A percentile compares a stretch with the other conserved stretches of the same genome.
These are phyloP conservation scores for Stenoptilia bipunctidactyla DNA, from an alignment of 2,888 invertebrate genomes.

Conservation along the genomic window DNA sequence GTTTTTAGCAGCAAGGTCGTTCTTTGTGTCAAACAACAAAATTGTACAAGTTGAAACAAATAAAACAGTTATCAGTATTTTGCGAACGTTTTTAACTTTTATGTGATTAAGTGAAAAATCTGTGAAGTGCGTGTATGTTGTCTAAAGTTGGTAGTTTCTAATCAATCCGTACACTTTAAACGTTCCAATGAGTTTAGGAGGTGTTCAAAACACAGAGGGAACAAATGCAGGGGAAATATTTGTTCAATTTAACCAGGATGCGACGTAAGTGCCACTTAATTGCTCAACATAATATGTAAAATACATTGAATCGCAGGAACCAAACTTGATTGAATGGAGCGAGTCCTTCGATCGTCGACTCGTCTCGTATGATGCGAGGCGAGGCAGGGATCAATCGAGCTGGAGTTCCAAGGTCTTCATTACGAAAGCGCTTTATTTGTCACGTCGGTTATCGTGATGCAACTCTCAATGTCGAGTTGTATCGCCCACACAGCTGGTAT, in stretches of 20 bases:
- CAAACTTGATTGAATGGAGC: too few relatives aligned
- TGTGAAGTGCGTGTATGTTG: conserved; percentile 43
- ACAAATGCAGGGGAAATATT: conserved; percentile 88
- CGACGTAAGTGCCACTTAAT: conserved; percentile 96
- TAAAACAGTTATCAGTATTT: not conserved
- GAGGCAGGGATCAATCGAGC: not conserved
- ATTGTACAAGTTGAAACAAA: not conserved
- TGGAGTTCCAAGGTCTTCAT: not conserved
- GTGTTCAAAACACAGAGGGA: conserved; percentile 78
- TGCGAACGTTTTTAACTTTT: not conserved
- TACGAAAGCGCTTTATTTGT: not conserved
- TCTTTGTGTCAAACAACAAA: conserved; percentile 72
- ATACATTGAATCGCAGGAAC: too few relatives aligned
- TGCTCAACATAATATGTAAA: too few relatives aligned
- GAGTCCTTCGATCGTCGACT: not conserved
- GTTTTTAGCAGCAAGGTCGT: conserved; percentile 74
- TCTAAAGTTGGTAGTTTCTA: conserved; percentile 39
- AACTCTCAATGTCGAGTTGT: not conserved
- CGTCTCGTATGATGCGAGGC: too few relatives aligned
- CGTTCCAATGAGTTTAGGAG: conserved; percentile 89
- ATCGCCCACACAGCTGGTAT: too few relatives aligned
- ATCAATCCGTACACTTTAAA: conserved; percentile 43
- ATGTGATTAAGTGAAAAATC: not conserved
- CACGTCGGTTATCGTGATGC: not conserved
- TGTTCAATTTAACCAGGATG: conserved; percentile 98